Base-by-base conservation (phyloP, 1,140 invertebrate species). In the Nephila pilipes region DNA sequence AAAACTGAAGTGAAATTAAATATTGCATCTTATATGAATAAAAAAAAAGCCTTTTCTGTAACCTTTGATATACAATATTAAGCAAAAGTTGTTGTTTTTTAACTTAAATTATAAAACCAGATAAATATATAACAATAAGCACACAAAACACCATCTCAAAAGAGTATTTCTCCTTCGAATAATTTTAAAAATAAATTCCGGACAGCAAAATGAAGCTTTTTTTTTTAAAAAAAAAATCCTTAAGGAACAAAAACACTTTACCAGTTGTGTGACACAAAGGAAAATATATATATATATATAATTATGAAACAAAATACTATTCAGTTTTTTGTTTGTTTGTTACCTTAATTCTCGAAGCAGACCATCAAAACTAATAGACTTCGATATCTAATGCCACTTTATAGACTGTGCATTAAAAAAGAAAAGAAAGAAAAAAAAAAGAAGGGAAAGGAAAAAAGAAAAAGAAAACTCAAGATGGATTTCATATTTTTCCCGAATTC, bases 331-430 rank as follows among this genome's bases (percentile, higher is more conserved):
- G 3, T 63, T 63, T 14, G 6, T 75, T 32, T 4, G 29, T 75
- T 75, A 46, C 12, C 12, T 75, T 75, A 32, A 75, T 36, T 75
- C 29, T 75, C 32, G 69, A 75, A 75, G 29, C 69, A 75, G 29
- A 75, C 69, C 32, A 75, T 75, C 69, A 75, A 75, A 75, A 75
- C 69, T 75, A 32, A 75, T 75, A 75, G 69, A 75, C 29, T 75
- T 75, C 69, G 5, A 75, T 75, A 75, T 18, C 69, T 75, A 75
- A 36, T 75, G 25, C n/a, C 69, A 75, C 32, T 75, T 75, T 65
- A 65, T 29, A 65, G 22, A 65, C 12, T 65, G 25, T 25, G 25
- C 25, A 65, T 65, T 25, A 65, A 65, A 25, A 25, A 12, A n/a
- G 2, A 29, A 63, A 25, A n/a, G 5, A 16, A 29, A 25, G 12